Base-by-base conservation (phyloP, 2,888 invertebrate species). In the Drosophila colorata region DNA sequence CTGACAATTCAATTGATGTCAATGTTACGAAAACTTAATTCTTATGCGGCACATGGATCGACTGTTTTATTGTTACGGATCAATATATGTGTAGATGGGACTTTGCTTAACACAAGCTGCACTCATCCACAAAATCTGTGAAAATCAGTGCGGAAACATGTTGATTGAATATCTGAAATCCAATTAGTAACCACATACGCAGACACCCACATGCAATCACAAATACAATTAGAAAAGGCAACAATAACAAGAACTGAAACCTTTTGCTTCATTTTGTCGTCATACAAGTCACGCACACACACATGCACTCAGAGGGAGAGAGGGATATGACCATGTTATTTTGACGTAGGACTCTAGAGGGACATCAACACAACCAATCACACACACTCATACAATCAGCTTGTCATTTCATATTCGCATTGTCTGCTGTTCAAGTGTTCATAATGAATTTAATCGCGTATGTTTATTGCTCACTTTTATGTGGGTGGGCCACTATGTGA, bases 371-470 rank as follows among this genome's bases (percentile, higher is more conserved):
- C 60, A 66, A 44, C 55, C 68, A 58, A 46, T 55, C 61, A 52
- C 59, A 63, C 16, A 55, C 33, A 46, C 35, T 37, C 46, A 55
- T 7, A 55, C 70, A 77, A 80, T 78, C 74, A 74, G 74, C 73
- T 81, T 80, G 80, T 76, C 80, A 85, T 80, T 87, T 76, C 68
- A 78, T 79, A 82, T 85, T 69, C 88, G 66, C 41, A 82, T 86
- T 87, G 85, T 87, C 67, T 78, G 76, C 72, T 74, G 66, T 79
- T 88, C 90, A 85, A 90, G 87, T 89, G 90, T 88, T 89, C 85
- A 83, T 89, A 90, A 91, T 91, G 90, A 91, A 90, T 90, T 90
- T 91, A 91, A 91, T 91, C 91, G 91, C 89, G 87, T 90, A 90
- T 90, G 89, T 90, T 91, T 89, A 90, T 90, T 90, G 90, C 90